Evolutionary conservation across 1,140 invertebrate genomes (phyloP), one percentile per base, ranked within the genome.

Genomic region (Drosophila quadrilineata): DNA sequence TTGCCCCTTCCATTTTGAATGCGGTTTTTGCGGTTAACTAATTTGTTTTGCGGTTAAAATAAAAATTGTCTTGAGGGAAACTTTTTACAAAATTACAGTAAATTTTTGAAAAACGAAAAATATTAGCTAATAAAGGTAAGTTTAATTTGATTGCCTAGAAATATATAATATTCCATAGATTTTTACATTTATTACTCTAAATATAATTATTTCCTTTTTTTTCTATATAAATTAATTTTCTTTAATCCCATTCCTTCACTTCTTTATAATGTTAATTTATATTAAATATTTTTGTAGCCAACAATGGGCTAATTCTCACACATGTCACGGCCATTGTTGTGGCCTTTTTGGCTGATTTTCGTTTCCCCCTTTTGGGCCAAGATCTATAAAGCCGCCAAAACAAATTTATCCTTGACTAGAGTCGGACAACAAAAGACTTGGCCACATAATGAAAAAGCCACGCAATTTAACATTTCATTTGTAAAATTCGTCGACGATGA

Each of bases 21-120:
- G n/a, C n/a, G 70, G 45, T 36, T 56, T 79, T 75, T 84, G 79
- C 59, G 79, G 71, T 31, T 29, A 50, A 71, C 58, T 85, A 77
- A 74, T 79, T 67, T 85, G 64, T 10, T n/a, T 26, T 67, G 74
- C 26, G 66, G 65, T 66, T 66, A n/a, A n/a, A n/a, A n/a, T n/a
- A n/a, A n/a, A n/a, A n/a, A n/a, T n/a, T n/a, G n/a, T 68, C 46
- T 65, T 69, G 48, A n/a, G 40, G 2, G 9, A 12, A 21, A 22
- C 2, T 36, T 6, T 33, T 3, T 31, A 14, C 3, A 35, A 6
- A 33, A 22, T 35, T 36, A 35, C 17, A 35, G 9, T 45, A 22
- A 35, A 9, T 35, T 41, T n/a, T n/a, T n/a, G n/a, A n/a, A n/a
- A n/a, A n/a, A n/a, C n/a, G n/a, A n/a, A n/a, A n/a, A n/a, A n/a